These are phyloP conservation scores for Antennarius striatus DNA, from an alignment of 2,113 vertebrate species.

Conservation along the genomic window DNA sequence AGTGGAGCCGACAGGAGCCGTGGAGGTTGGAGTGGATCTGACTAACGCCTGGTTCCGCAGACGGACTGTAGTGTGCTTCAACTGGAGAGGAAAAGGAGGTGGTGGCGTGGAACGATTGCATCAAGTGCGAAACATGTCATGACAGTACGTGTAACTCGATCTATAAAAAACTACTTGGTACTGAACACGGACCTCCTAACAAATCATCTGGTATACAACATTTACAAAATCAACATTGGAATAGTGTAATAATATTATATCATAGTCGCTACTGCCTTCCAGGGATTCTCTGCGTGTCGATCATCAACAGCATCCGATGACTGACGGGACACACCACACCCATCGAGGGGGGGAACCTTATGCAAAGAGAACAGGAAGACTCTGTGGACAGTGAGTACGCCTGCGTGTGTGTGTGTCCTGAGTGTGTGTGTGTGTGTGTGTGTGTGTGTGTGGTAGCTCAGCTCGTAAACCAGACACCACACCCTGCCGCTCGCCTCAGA, in stretches of 20 bases:
- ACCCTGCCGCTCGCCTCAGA: constrained; percentile 62
- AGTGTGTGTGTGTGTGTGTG: constrained; percentile 69
- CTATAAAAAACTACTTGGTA: constrained; percentile 80
- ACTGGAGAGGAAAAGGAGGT: constrained; percentile 45
- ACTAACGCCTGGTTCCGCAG: constrained; percentile 59
- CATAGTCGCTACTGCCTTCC: constrained; percentile 79
- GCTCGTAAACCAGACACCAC: constrained; percentile 63
- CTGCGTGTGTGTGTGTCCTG: constrained; percentile 73
- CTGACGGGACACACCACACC: constrained; percentile 57
- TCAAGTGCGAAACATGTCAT: constrained; percentile 74
- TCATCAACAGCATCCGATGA: constrained; percentile 44
- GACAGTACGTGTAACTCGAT: constrained; percentile 71
- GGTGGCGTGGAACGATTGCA: constrained; percentile 66
- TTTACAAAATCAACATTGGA: constrained; percentile 78
- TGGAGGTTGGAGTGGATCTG: constrained; percentile 2
- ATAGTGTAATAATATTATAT: constrained; percentile 71
- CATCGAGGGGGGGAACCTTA: constrained; percentile 64
- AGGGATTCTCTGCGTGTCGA: constrained; percentile 67
- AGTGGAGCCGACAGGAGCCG: constrained; percentile 65
- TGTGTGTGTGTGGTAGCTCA: constrained; percentile 71
- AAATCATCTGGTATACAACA: constrained; percentile 80
- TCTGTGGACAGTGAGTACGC: constrained; percentile 77
- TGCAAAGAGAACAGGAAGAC: constrained; percentile 80
- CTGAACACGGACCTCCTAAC: constrained; percentile 78
- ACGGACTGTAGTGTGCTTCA: constrained; percentile 53